phyloP scores from a whole-genome alignment of 2,797 vertebrate species.

The Arrhamphus sclerolepis region DNA sequence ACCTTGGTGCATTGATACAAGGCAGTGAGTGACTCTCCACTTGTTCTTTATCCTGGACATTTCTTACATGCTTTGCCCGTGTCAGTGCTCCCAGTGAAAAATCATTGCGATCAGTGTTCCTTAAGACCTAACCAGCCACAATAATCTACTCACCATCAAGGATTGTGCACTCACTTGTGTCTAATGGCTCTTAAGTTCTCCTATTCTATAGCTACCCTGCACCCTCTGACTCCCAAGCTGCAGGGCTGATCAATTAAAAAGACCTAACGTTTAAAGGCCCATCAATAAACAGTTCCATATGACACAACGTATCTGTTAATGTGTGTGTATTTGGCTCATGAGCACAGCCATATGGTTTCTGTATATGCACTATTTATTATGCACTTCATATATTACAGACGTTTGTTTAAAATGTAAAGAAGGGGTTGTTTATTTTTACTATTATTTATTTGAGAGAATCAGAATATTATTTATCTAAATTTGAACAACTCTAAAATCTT shows the following conservation, averaged over 20 bases:
- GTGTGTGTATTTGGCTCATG: slow-evolving; percentile 69
- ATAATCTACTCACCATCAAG: slow-evolving; percentile 76
- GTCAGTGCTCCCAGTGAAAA: slow-evolving; percentile 74
- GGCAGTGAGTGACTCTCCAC: slow-evolving; percentile 50
- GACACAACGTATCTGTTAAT: slow-evolving; percentile 75
- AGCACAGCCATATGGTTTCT: slow-evolving; percentile 52
- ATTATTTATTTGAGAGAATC: no score
- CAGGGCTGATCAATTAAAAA: slow-evolving; percentile 86
- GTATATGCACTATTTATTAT: background rate
- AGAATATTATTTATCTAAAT: no score
- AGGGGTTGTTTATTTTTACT: no score
- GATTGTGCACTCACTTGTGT: slow-evolving; percentile 72
- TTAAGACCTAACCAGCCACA: slow-evolving; percentile 79
- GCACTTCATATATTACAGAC: no score
- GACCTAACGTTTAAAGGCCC: slow-evolving; percentile 82
- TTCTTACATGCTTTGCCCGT: slow-evolving; percentile 73
- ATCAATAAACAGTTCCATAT: slow-evolving; percentile 82
- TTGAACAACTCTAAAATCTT: no score
- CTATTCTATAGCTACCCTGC: slow-evolving; percentile 49
- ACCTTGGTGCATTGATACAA: no score
- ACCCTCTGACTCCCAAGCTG: slow-evolving; percentile 70
- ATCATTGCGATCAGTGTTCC: slow-evolving; percentile 80
- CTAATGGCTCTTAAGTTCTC: slow-evolving; percentile 81
- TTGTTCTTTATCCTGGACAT: slow-evolving; percentile 62
- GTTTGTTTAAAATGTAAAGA: no score